phyloP scores from a whole-genome alignment of 2,888 invertebrate genomes.

The Andrena chrysosceles region DNA sequence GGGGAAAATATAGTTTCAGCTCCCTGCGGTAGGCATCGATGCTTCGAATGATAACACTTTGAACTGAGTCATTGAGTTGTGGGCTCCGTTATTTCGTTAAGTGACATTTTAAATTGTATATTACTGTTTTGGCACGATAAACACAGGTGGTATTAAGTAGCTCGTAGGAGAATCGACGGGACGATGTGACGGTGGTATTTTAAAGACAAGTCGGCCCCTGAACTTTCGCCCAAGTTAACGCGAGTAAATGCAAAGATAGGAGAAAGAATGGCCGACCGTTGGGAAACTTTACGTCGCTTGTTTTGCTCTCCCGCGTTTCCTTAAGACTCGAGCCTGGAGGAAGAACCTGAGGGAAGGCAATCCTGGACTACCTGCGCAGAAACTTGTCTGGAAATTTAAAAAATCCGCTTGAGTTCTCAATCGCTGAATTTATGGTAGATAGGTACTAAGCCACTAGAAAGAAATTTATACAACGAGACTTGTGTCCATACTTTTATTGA shows the following conservation, averaged over 20 bases:
- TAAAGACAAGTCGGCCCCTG: slow-evolving; percentile 21
- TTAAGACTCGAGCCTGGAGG: slow-evolving; percentile 32
- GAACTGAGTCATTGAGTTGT: no score
- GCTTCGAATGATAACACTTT: no score
- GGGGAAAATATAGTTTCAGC: neutral
- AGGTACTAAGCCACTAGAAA: neutral
- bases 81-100: neutral
- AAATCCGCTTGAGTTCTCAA: slow-evolving; percentile 27
- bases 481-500: neutral
- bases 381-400: slow-evolving; percentile 57
- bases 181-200: slow-evolving; percentile 39
- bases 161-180: slow-evolving; percentile 3
- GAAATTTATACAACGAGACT: neutral
- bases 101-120: neutral
- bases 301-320: slow-evolving; percentile 55
- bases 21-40: neutral
- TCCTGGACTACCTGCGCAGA: slow-evolving; percentile 26
- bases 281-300: slow-evolving; percentile 55
- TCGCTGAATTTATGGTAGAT: slow-evolving; percentile 1
- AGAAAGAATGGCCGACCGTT: slow-evolving; percentile 53
- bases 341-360: slow-evolving; percentile 28
- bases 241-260: slow-evolving; percentile 47
- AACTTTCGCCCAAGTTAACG: slow-evolving; percentile 52
- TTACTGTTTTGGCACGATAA: neutral
- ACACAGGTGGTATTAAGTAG: slow-evolving; percentile 21